Conservation (phyloP, 2,888 invertebrate genomes). For the Drosophila gaucha region DNA sequence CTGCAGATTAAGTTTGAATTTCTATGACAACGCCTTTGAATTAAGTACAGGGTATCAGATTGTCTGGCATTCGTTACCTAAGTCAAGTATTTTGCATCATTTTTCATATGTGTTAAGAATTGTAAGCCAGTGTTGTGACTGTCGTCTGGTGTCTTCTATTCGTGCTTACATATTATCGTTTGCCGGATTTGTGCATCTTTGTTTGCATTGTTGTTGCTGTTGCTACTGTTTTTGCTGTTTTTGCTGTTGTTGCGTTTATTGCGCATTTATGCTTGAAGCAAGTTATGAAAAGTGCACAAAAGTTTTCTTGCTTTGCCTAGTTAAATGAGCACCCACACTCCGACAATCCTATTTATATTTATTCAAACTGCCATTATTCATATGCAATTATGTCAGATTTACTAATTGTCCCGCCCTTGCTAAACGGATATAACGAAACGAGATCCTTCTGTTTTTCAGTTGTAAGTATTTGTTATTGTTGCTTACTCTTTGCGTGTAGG, state of each 20-base stretch:
- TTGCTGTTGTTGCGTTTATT: slow-evolving; percentile 52
- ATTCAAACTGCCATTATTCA: slow-evolving; percentile 21
- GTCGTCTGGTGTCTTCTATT: slow-evolving; percentile 44
- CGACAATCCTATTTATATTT: slow-evolving; percentile 2
- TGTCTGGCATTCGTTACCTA: neutral
- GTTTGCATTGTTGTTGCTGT: slow-evolving; percentile 36
- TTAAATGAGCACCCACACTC: slow-evolving; percentile 50
- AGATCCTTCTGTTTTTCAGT: slow-evolving; percentile 41
- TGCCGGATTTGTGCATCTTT: slow-evolving; percentile 50
- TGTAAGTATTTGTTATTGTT: slow-evolving; percentile 13
- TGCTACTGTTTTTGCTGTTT: slow-evolving; percentile 43
- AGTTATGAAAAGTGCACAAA: slow-evolving; percentile 72
- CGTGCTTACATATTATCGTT: slow-evolving; percentile 52
- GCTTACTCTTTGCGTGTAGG: too few relatives aligned
- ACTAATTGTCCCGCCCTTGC: slow-evolving; percentile 46
- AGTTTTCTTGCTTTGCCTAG: slow-evolving; percentile 59
- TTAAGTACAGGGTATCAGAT: neutral
- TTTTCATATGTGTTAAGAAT: slow-evolving; percentile 13
- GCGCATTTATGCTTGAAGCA: slow-evolving; percentile 75
- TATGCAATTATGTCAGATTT: slow-evolving; percentile 54
- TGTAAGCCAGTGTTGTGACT: slow-evolving; percentile 69
- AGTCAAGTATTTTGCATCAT: too few relatives aligned
- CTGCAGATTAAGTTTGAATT: too few relatives aligned
- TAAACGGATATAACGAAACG: slow-evolving; percentile 4
- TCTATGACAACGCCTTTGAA: too few relatives aligned